Percentiles rank a stretch among this genome's conserved stretches.
phyloP scores from a whole-genome alignment of 2,797 vertebrate species.

The Meriones psammophilus region DNA sequence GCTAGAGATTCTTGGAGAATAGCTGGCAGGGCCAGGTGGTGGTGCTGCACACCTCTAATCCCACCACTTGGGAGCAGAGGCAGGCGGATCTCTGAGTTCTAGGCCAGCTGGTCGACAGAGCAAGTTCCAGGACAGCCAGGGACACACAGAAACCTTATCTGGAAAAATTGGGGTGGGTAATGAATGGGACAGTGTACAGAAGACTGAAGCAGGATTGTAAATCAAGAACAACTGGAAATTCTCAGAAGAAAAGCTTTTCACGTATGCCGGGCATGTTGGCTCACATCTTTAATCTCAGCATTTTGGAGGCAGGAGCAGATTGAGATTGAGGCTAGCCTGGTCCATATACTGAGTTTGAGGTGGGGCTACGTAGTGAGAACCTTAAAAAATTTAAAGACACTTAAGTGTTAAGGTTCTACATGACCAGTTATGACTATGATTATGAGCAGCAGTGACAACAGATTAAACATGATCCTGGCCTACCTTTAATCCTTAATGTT shows the following conservation, averaged over 20 bases:
- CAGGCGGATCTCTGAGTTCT: background rate
- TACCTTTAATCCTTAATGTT: background rate
- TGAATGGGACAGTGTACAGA: background rate
- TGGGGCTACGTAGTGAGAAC: background rate
- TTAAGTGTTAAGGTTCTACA: background rate
- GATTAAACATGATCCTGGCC: background rate
- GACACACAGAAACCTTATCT: background rate
- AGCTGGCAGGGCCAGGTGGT: background rate
- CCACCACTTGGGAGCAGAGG: background rate
- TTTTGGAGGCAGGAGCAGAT: background rate
- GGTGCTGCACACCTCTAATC: background rate
- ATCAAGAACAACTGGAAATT: background rate
- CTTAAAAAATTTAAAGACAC: background rate
- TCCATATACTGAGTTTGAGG: background rate
- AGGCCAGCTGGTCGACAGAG: background rate
- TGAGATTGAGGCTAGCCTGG: background rate
- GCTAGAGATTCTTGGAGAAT: background rate
- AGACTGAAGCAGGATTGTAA: background rate
- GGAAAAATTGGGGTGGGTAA: too few relatives aligned
- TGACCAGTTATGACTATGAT: background rate
- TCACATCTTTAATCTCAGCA: background rate
- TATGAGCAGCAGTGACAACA: background rate
- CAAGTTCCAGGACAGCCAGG: background rate
- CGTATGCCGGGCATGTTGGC: background rate
- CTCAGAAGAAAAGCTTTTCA: background rate